Base-by-base conservation (phyloP, 2,888 invertebrate genomes). In the Neoitamus cyanurus region DNA sequence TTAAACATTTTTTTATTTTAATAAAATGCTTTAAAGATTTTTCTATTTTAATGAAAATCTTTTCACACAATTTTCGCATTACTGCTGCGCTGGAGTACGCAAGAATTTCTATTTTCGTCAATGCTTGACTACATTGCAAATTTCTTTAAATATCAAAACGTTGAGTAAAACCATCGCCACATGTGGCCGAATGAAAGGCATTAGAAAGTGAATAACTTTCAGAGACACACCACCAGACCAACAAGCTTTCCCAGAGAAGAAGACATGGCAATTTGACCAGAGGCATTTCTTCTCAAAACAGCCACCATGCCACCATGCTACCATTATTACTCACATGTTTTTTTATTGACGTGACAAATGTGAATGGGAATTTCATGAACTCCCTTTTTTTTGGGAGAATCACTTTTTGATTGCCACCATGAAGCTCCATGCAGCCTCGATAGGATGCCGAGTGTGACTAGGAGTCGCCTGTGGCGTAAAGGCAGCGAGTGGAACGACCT, bases 331-430 rank as follows among this genome's bases (percentile, higher is more conserved):
- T 73, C 73, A 25, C 73, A 34, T 73, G 73, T 30, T 36, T 73
- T 73, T 73, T 73, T 73, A 73, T 37, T 73, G 73, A 13, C 73
- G 20, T 73, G 37, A 73, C 73, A 37, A 73, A 73, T 73, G 73
- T 73, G 73, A 34, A 73, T 25, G 25, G 73, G 37, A 36, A 73
- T 73, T 73, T 37, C 73, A 37, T 73, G 73, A 37, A 37, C 15
- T 70, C 2, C 31, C 30, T 70, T 70, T 73, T 73, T 73, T 73
- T 3, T 11, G 15, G 7, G 4, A 37, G 20, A 73, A 73, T 73
- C 73, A 37, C 73, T 73, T 73, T 73, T 73, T 73, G 73, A 73
- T 73, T 73, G 73, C 73, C 25, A 36, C 15, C 34, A 36, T 73
- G 73, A 15, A 15, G 73, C 20, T 20, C 25, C 73, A 30, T 31